Percentiles rank a stretch among this genome's conserved stretches.
These are phyloP conservation scores for Nycticorax nycticorax DNA, from an alignment of 2,113 vertebrate species.

Conservation along the genomic window DNA sequence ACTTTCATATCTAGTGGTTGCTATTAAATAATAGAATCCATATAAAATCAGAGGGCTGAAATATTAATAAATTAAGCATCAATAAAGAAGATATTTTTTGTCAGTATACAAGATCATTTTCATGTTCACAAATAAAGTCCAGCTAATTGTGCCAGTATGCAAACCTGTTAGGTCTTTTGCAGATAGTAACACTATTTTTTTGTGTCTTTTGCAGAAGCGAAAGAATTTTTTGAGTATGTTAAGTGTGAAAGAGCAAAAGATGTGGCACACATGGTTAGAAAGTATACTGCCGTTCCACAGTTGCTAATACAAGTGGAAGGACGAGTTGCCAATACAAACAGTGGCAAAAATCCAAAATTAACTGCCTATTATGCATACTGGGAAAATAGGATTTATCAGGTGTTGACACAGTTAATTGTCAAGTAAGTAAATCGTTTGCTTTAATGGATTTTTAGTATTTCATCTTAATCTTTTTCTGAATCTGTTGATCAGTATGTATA, in stretches of 20 bases:
- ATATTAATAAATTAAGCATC: background rate
- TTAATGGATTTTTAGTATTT: background rate
- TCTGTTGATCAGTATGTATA: background rate
- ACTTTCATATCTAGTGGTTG: background rate
- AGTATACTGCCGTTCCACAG: conserved; percentile 83
- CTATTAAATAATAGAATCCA: background rate
- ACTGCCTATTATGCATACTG: conserved; percentile 85
- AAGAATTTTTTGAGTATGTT: conserved; percentile 87
- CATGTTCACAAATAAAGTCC: background rate
- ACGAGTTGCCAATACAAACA: conserved; percentile 81
- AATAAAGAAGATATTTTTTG: background rate
- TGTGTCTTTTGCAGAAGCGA: conserved; percentile 74
- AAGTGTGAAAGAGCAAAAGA: conserved; percentile 81
- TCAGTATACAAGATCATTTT: background rate
- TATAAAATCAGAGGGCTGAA: background rate
- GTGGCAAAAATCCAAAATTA: conserved; percentile 82
- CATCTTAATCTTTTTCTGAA: background rate
- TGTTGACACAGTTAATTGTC: conserved; percentile 83
- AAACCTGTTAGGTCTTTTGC: background rate
- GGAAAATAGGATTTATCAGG: conserved; percentile 84
- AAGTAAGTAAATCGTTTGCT: conserved; percentile 75
- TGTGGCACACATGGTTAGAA: conserved; percentile 75
- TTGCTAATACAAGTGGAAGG: conserved; percentile 87
- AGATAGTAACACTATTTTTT: background rate
- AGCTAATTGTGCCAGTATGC: background rate